Base-by-base conservation (phyloP, 2,113 vertebrate species). In the Sebastes schlegelii region DNA sequence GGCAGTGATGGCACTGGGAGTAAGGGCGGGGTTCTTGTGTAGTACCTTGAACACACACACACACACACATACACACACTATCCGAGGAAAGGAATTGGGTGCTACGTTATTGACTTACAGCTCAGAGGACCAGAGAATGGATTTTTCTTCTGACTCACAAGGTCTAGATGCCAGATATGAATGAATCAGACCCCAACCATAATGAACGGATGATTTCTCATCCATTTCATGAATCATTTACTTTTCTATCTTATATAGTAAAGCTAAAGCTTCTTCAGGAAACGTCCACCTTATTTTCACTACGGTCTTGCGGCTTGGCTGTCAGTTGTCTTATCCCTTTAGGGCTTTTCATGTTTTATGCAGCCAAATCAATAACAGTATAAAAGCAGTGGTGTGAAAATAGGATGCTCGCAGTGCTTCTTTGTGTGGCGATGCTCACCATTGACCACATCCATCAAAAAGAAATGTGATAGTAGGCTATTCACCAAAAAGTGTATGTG, bases 301-400 rank as follows among this genome's bases (percentile, higher is more conserved):
- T 43, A 11, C 26, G 68, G 54, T 58, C 74, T 55, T 70, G 52
- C 66, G 48, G 46, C 64, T 75, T 70, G 19, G 54, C 63, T 74
- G 51, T 77, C 72, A 58, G 79, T 17, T 42, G 8, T 66, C 21
- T 54, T 54, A 82, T 68, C 69, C 82, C 64, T 80, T 77, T 34
- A 77, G 61, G 78, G 42, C 51, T 63, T 77, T 89, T 87, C 70
- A 83, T 80, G 57, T 82, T 92, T 93, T 89, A 92, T 89, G 85
- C 74, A 88, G 73, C 58, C 69, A 43, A 86, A 92, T 93, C 89
- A 84, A 92, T 90, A 67, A 79, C 0, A 1, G 13, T 26, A 74
- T 83, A 83, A 90, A 80, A 67, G 60, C 82, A 77, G 80, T 9
- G 0, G 65, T 72, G 80, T 81, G 69, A 86, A 83, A 71, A 83